A percentile compares a stretch with the other conserved stretches of the same genome.
These are phyloP conservation scores for Habrosyne pyritoides DNA, from an alignment of 2,888 invertebrate genomes.

Conservation along the genomic window DNA sequence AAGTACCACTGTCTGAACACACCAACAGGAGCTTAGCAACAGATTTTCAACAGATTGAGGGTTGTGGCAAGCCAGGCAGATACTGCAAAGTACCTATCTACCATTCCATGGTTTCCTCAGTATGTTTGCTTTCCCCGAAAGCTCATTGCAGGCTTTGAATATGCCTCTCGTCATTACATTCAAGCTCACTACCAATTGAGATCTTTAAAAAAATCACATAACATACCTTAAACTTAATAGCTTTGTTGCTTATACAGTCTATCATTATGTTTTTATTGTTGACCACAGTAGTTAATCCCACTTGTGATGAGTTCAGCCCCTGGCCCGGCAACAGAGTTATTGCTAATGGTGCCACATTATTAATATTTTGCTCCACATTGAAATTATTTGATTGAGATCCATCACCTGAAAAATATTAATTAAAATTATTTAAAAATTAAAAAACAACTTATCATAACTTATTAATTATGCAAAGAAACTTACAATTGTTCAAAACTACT, in stretches of 20 bases:
- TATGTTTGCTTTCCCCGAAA: no score
- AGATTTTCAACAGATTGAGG: no score
- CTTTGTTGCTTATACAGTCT: constrained; percentile 40
- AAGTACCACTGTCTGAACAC: no score
- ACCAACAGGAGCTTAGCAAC: no score
- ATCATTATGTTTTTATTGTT: constrained; percentile 32
- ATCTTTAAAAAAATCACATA: no score
- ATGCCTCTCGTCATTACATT: no score
- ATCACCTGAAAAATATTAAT: constrained; percentile 41
- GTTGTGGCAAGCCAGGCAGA: no score
- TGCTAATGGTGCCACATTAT: constrained; percentile 33
- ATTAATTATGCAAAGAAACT: constrained; percentile 30
- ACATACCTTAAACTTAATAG: constrained; percentile 51
- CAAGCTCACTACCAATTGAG: no score
- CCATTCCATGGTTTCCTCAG: no score
- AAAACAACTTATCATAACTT: constrained; percentile 3
- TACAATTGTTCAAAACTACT: constrained; percentile 52
- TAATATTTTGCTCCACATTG: constrained; percentile 38
- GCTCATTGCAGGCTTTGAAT: no score
- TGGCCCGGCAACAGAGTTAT: constrained; percentile 30
- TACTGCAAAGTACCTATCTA: no score
- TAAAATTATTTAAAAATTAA: neutral
- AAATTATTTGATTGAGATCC: constrained; percentile 35
- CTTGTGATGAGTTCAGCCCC: constrained; percentile 17
- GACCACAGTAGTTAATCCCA: constrained; percentile 15